Evolutionary conservation across 2,888 invertebrate species (phyloP), one percentile per base, ranked within the genome.

Genomic region (Galerucella nymphaeae): DNA sequence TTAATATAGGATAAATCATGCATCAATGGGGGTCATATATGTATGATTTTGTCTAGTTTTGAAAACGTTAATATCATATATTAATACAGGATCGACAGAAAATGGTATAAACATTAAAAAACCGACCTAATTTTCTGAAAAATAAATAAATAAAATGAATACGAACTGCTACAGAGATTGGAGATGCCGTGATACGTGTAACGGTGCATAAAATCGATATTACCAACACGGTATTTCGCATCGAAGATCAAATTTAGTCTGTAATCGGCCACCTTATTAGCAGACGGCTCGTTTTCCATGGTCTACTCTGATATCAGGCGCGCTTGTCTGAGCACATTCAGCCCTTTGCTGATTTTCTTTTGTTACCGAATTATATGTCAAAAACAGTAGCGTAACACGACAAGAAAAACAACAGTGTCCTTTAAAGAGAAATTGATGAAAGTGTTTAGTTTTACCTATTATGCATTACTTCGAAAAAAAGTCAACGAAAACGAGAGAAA

Each of bases 261-360:
- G 83, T 84, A 84, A 84, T 85, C 84, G 84, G 83, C 82, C 83
- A 84, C 84, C 84, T 83, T 84, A 84, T 84, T 84, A 84, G 82
- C 83, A 81, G 79, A 77, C 80, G 83, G 82, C 80, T 84, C 84
- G 75, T 84, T 84, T 84, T 83, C 82, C 83, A 81, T 77, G 78
- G 79, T 78, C 77, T 79, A 77, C 82, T 83, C 83, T 81, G 77
- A 83, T 83, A 83, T 83, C 84, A 82, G 78, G 42, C 58, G 53
- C 76, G 78, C 76, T 72, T 76, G 81, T 80, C 81, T 80, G 81
- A 77, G 75, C 78, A 75, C 75, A 81, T 78, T 72, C 78, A 78
- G 76, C 59, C 59, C 59, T 77, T 79, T 76, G 72, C 77, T 80
- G 82, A 83, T 83, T 79, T 82, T 80, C 81, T 81, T 84, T 83